These are phyloP conservation scores for pig (Sus scrofa) DNA, from an alignment of 2,113 vertebrate genomes.

Conservation along the genomic window T2T-Sscrofa CM000819.6:23747501-23748000, in stretches of 20 bases:
- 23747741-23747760: not conserved
- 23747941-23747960: not conserved
- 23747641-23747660: constrained; percentile 52
- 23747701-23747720: constrained; percentile 31
- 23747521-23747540: constrained; percentile 52
- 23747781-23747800: not conserved
- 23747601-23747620: constrained; percentile 59
- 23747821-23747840: not conserved
- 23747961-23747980: not conserved
- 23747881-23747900: not conserved
- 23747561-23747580: constrained; percentile 53
- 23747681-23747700: not conserved
- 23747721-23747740: constrained; percentile 29
- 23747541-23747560: constrained; percentile 31
- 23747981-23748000: not conserved
- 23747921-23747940: not conserved
- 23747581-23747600: constrained; percentile 56
- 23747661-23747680: constrained; percentile 41
- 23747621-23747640: constrained; percentile 56
- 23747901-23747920: not conserved
- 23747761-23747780: not conserved
- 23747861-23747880: not conserved
- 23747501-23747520: constrained; percentile 26
- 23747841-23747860: not conserved
- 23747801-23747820: not conserved